Evolutionary conservation across 2,888 invertebrate genomes (phyloP).

Genomic region (Dinocampus coccinellae): DNA sequence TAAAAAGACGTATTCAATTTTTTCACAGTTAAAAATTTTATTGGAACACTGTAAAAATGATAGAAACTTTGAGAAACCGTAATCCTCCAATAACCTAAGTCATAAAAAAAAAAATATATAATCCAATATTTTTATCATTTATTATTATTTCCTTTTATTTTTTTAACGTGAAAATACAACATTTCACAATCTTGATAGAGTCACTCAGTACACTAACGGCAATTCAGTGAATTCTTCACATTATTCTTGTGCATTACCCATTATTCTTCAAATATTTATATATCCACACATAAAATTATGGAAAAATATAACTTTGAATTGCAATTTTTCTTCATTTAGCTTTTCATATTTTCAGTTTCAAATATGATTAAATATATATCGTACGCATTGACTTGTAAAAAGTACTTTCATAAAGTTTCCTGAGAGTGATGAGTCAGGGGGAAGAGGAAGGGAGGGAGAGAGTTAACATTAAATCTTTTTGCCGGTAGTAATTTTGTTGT

Average conservation of each 20-base stretch:
- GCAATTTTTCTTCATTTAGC: constrained; percentile 26
- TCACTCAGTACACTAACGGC: too few relatives aligned
- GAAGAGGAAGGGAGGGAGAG: too few relatives aligned
- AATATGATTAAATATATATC: constrained; percentile 58
- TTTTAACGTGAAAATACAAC: too few relatives aligned
- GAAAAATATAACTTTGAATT: not conserved
- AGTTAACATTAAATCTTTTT: constrained; percentile 56
- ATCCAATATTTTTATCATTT: too few relatives aligned
- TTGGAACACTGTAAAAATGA: not conserved
- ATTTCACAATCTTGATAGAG: too few relatives aligned
- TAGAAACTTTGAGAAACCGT: not conserved
- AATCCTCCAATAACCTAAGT: not conserved
- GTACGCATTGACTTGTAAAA: constrained; percentile 56
- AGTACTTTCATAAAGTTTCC: constrained; percentile 46
- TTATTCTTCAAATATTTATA: not conserved
- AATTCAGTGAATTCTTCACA: too few relatives aligned
- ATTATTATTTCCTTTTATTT: too few relatives aligned
- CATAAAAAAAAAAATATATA: not conserved
- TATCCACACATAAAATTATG: not conserved
- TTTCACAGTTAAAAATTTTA: not conserved
- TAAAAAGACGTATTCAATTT: not conserved
- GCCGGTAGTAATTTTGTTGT: constrained; percentile 18
- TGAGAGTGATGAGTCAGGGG: too few relatives aligned
- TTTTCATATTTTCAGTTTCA: constrained; percentile 57
- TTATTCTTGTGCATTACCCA: too few relatives aligned